Evolutionary conservation across 2,888 invertebrate genomes (phyloP).

Genomic region (Autographa gamma): DNA sequence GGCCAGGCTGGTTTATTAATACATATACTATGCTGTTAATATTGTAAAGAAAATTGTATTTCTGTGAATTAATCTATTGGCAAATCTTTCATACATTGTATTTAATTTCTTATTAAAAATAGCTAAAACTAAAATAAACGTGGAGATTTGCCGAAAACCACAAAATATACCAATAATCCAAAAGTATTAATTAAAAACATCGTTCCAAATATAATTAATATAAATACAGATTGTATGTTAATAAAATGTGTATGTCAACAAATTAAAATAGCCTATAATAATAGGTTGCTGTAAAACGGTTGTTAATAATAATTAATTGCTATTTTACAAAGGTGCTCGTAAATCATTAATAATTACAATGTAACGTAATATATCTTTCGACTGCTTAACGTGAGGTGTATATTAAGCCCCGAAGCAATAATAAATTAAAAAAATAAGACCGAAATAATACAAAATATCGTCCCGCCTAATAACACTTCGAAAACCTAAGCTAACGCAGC

Average conservation of each 20-base stretch:
- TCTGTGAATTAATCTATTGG: no score
- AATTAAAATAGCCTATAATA: constrained; percentile 47
- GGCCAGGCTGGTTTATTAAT: not conserved
- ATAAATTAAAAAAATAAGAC: not conserved
- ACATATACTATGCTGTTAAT: not conserved
- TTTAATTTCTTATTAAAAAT: not conserved
- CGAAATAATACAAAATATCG: not conserved
- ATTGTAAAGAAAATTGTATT: not conserved
- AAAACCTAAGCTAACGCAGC: no score
- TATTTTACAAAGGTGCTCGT: constrained; percentile 21
- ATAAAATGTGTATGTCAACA: constrained; percentile 43
- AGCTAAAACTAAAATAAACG: not conserved
- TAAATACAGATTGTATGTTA: constrained; percentile 8
- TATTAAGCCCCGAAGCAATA: not conserved
- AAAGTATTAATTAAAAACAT: not conserved
- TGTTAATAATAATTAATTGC: constrained; percentile 36
- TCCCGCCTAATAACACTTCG: not conserved
- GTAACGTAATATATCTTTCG: not conserved
- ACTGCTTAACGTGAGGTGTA: not conserved
- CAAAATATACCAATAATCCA: not conserved
- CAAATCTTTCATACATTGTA: no score
- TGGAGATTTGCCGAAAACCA: not conserved
- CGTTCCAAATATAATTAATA: not conserved
- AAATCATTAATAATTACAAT: constrained; percentile 27
- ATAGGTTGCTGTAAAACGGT: constrained; percentile 26